Percentiles rank a stretch among this genome's conserved stretches.
phyloP scores from a whole-genome alignment of 2,797 vertebrate species.

The Lagorchestes hirsutus region DNA sequence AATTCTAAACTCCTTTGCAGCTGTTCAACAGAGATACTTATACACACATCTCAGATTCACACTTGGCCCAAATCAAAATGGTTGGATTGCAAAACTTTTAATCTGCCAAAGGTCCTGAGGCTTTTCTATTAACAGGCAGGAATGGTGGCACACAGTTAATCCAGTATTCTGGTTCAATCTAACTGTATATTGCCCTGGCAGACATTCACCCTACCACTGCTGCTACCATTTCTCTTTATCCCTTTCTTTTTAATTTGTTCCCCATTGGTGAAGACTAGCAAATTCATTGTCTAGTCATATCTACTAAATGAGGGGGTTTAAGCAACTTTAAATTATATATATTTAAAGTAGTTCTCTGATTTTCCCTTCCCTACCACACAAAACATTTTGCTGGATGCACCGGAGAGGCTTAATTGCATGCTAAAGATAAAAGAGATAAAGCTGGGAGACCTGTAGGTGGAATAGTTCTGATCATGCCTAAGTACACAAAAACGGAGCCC shows the following conservation, averaged over 20 bases:
- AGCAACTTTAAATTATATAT: conserved; percentile 72
- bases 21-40: conserved; percentile 25
- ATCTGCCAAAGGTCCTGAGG: conserved; percentile 35
- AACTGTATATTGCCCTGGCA: conserved; percentile 61
- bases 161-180: conserved; percentile 64
- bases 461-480: conserved; percentile 69
- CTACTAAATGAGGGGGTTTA: conserved; percentile 66
- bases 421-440: conserved; percentile 66
- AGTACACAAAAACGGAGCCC: conserved; percentile 47
- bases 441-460: conserved; percentile 63
- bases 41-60: conserved; percentile 34
- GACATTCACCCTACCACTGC: conserved; percentile 39
- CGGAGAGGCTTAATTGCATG: conserved; percentile 71
- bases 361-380: conserved; percentile 71
- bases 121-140: conserved; percentile 46
- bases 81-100: conserved; percentile 49
- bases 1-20: conserved; percentile 47
- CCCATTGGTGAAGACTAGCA: conserved; percentile 58
- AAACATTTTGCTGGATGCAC: conserved; percentile 65
- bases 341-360: conserved; percentile 66
- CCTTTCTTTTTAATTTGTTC: conserved; percentile 44
- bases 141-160: conserved; percentile 69
- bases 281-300: conserved; percentile 72
- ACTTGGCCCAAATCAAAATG: conserved; percentile 56
- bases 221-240: not conserved